Evolutionary conservation across 2,113 vertebrate genomes (phyloP), one percentile per base, ranked within the genome.

Genomic region (Scopus umbretta): DNA sequence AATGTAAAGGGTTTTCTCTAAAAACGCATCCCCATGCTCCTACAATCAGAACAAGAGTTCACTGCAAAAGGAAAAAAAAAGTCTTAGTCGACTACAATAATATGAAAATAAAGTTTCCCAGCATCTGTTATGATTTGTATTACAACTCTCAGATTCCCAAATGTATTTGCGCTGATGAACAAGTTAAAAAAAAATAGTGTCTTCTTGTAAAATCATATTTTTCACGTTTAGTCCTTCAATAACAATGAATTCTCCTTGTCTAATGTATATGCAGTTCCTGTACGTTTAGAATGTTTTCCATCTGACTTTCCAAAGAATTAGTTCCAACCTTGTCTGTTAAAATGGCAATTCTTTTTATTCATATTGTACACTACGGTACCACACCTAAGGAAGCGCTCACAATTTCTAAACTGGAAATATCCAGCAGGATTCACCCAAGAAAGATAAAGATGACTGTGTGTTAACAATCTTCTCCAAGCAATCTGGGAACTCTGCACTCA

Each of bases 61-160:
- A 82, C 16, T 92, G 84, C 80, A 92, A 78, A 92, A 91, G 74
- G 32, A 40, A 84, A 67, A 47, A 53, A 73, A 65, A 87, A 75
- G 55, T 50, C 80, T 66, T 59, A 78, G 79, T 91, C 75, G 92
- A 96, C 49, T 88, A 85, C 45, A 94, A 29, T 73, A 94, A 94
- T 52, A 92, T 21, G 50, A 91, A 95, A 97, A 96, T 78, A 72
- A 94, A 92, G 65, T 80, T 85, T 94, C 59, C 68, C 67, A 86
- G 92, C 91, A 96, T 97, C 95, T 96, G 95, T 90, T 96, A 94
- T 53, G 90, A 94, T 58, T 94, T 96, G 80, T 84, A 62, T 71
- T 92, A 91, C 83, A 92, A 90, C 85, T 90, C 90, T 94, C 82
- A 71, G 71, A 83, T 66, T 96, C 92, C 88, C 65, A 92, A 94